A percentile compares a stretch with the other conserved stretches of the same genome.
These are phyloP conservation scores for Falco punctatus DNA, from an alignment of 2,113 vertebrate species.

Conservation along the genomic window DNA sequence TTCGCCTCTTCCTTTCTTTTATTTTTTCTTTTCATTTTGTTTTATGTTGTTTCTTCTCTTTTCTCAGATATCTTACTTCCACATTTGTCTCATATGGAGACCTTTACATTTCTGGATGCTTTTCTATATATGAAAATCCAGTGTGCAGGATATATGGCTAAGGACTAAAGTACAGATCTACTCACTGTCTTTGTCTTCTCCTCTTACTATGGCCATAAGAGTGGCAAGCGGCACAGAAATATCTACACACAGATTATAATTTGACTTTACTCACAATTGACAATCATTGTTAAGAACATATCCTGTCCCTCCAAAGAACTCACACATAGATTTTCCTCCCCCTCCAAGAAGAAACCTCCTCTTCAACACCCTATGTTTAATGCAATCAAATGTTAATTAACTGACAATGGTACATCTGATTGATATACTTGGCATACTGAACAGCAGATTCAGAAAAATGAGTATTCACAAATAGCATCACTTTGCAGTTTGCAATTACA, in stretches of 20 bases:
- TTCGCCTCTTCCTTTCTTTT: no score
- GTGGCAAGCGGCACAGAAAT: not conserved
- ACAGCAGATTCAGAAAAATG: conserved; percentile 46
- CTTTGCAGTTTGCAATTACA: conserved; percentile 29
- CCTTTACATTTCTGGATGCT: not conserved
- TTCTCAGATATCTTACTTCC: not conserved
- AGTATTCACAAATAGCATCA: conserved; percentile 42
- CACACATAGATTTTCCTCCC: not conserved
- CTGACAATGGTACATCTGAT: conserved; percentile 57
- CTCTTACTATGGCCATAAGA: not conserved
- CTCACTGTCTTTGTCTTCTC: not conserved
- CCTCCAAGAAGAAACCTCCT: not conserved
- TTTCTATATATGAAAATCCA: not conserved
- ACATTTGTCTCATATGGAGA: not conserved
- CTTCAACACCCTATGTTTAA: conserved; percentile 38
- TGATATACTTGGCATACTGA: conserved; percentile 54
- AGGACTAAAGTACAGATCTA: not conserved
- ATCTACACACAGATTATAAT: not conserved
- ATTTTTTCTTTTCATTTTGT: rapidly evolving
- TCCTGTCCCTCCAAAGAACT: not conserved
- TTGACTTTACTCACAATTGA: not conserved
- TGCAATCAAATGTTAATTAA: conserved; percentile 67
- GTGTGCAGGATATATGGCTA: not conserved
- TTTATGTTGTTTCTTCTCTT: no score
- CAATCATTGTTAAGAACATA: not conserved